Evolutionary conservation across 1,140 invertebrate genomes (phyloP).

Genomic region (Meloidogyne chitwoodi): DNA sequence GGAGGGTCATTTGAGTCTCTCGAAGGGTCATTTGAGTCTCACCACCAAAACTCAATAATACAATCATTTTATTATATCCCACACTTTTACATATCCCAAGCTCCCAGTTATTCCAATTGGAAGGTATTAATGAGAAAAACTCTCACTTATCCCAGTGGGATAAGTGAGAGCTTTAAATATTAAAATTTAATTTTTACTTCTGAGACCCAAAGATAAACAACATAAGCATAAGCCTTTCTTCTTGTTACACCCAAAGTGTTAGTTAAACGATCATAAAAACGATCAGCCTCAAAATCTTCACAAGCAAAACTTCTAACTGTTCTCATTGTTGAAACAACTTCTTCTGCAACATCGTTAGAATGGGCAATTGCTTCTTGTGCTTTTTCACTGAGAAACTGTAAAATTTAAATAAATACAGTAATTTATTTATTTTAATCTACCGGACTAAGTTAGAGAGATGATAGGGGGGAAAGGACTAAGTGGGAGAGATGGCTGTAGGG

Average conservation of each 20-base stretch:
- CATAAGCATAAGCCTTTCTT: not conserved
- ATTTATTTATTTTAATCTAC: too few relatives aligned
- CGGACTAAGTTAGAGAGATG: too few relatives aligned
- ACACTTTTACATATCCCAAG: too few relatives aligned
- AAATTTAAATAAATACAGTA: slow-evolving; percentile 4
- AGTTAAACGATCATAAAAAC: slow-evolving; percentile 35
- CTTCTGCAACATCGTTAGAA: slow-evolving; percentile 60
- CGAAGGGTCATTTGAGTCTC: not conserved
- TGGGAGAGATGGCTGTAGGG: too few relatives aligned
- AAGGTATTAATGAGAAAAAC: too few relatives aligned
- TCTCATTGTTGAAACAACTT: slow-evolving; percentile 30
- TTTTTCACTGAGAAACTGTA: slow-evolving; percentile 41
- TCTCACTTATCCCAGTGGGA: not conserved
- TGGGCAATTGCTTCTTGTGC: slow-evolving; percentile 58
- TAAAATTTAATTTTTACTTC: slow-evolving; percentile 4
- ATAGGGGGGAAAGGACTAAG: too few relatives aligned
- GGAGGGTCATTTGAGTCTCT: not conserved
- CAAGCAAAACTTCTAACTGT: slow-evolving; percentile 39
- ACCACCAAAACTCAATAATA: not conserved
- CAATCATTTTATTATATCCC: too few relatives aligned
- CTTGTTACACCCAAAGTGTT: slow-evolving; percentile 34
- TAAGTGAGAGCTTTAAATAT: too few relatives aligned
- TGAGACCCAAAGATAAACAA: slow-evolving; percentile 9
- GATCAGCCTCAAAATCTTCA: slow-evolving; percentile 27
- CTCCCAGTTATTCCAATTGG: too few relatives aligned